A percentile compares a stretch with the other conserved stretches of the same genome.
Conservation (phyloP, 2,113 vertebrate species). For the Mus pahari region DNA sequence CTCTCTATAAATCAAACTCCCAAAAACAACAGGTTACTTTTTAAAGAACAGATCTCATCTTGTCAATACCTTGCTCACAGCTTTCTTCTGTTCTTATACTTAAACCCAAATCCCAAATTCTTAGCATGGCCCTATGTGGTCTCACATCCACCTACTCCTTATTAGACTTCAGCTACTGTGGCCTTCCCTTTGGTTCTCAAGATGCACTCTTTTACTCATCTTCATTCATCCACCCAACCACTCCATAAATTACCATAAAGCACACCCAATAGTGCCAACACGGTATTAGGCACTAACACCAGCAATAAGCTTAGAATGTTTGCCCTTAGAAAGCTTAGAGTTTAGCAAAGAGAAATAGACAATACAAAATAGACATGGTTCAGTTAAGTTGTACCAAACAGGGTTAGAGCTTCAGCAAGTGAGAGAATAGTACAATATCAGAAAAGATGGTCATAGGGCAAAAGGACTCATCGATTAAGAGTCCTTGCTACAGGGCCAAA, state of each 20-base stretch:
- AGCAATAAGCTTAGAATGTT: neutral
- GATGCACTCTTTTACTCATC: neutral
- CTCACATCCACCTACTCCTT: constrained; percentile 25
- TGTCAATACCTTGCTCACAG: neutral
- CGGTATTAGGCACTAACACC: neutral
- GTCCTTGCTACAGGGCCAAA: too few species aligned
- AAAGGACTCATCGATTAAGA: neutral
- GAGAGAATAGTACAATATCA: neutral
- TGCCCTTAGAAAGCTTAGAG: neutral
- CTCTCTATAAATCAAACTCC: neutral
- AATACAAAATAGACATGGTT: neutral
- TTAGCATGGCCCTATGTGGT: neutral
- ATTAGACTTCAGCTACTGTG: neutral
- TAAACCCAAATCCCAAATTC: neutral
- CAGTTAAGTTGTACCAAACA: neutral
- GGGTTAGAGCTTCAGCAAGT: neutral
- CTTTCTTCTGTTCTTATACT: neutral
- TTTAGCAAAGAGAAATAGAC: neutral
- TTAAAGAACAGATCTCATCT: neutral
- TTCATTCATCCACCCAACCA: neutral
- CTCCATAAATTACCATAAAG: neutral
- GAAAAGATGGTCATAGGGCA: neutral
- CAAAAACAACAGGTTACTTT: neutral
- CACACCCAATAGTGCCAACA: neutral
- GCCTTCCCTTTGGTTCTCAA: neutral